Evolutionary conservation across 2,888 invertebrate genomes (phyloP), one percentile per base, ranked within the genome.

Genomic region (Unio pictorum): DNA sequence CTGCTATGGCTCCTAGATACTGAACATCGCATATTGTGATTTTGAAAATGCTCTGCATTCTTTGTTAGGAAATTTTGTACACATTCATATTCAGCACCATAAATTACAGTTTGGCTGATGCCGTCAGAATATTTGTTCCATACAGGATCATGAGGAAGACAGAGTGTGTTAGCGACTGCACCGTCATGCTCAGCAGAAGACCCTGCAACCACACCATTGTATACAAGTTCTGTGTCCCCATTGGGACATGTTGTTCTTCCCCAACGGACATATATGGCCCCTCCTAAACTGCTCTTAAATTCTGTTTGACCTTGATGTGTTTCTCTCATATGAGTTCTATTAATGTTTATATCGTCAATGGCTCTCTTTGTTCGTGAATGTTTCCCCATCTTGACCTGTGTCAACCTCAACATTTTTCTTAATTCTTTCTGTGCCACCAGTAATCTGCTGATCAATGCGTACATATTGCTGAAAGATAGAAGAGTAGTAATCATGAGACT

Each of bases 11-110:
- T 68, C 26, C 69, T 58, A 54, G 79, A 80, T 26, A 80, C 76
- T 6, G 76, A 74, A 59, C 79, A 80, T 15, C 79, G 79, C 7
- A 75, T 66, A 55, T 80, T 74, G 59, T 75, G 60, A 59, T 72
- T 60, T 5, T 15, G 17, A 5, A 68, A n/a, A n/a, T 45, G 56
- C 3, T 62, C 70, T 7, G 64, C 65, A 30, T 30, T 30, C 5
- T 30, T 3, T 6, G 5, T 30, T 30, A 30, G 30, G 30, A 30
- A 30, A 30, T 30, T 3, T 30, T 4, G 5, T 30, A 6, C 5
- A 3, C 5, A 0, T 30, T 3, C 5, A 30, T 30, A 30, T 30
- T 30, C 30, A 30, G 30, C 30, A 30, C 76, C 74, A 15, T 66
- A 70, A 4, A 76, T 67, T 18, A 28, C 55, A 26, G 61, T 17